Conservation (phyloP, 2,113 vertebrate species). For the Clarias gariepinus region DNA sequence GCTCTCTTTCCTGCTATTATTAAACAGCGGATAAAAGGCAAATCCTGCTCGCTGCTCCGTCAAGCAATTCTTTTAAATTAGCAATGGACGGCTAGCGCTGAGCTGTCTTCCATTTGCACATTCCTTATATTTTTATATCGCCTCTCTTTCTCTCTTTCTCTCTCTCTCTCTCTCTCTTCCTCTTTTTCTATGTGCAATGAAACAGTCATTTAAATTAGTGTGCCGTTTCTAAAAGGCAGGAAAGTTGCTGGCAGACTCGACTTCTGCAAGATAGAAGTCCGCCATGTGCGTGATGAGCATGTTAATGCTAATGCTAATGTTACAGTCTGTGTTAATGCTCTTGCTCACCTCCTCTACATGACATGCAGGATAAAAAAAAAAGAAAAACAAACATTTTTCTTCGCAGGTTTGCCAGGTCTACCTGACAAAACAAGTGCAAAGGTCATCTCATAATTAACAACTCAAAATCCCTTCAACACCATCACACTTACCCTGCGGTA, state of each 20-base stretch:
- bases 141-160: not conserved
- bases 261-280: not conserved
- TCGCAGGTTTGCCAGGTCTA: not conserved
- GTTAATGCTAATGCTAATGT: not conserved
- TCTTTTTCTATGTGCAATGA: not conserved
- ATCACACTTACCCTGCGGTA: too few relatives aligned
- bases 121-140: slow-evolving; percentile 17
- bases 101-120: slow-evolving; percentile 20
- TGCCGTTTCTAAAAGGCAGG: slow-evolving; percentile 10
- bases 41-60: slow-evolving; percentile 19
- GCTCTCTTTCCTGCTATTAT: slow-evolving; percentile 19
- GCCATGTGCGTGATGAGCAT: not conserved
- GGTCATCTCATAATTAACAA: not conserved
- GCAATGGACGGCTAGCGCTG: not conserved
- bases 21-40: slow-evolving; percentile 42
- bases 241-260: not conserved
- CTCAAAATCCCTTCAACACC: not conserved
- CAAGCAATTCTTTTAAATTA: slow-evolving; percentile 33
- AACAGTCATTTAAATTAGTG: slow-evolving; percentile 28
- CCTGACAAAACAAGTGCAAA: not conserved
- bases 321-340: not conserved
- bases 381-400: not conserved
- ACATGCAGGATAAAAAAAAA: not conserved
- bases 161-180: not conserved
- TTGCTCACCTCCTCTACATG: not conserved